Evolutionary conservation across 23 tunicate species (phyloP).

Genomic region (Trididemnum nubilum): DNA sequence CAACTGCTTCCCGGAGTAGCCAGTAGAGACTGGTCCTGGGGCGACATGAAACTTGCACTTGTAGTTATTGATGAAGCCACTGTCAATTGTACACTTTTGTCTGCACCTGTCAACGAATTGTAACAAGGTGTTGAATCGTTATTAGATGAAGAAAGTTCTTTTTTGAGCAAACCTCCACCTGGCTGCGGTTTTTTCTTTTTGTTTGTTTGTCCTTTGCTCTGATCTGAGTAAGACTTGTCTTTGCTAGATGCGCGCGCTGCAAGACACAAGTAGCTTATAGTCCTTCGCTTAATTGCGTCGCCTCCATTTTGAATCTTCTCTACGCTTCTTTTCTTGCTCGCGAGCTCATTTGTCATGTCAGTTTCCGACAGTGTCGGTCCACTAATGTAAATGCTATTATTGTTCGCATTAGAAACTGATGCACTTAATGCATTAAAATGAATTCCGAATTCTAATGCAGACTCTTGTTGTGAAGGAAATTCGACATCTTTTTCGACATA

Average conservation of each 20-base stretch:
- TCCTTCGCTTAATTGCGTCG: neutral
- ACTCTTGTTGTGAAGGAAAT: neutral
- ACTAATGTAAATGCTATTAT: neutral
- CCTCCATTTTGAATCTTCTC: neutral
- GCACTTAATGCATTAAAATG: constrained; percentile 6
- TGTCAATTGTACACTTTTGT: neutral
- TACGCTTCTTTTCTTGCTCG: neutral
- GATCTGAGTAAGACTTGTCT: neutral
- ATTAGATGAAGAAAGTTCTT: constrained; percentile 6
- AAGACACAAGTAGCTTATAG: constrained; percentile 3
- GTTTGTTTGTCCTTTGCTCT: neutral
- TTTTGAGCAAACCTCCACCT: neutral
- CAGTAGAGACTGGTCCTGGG: constrained; percentile 35
- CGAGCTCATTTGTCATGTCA: constrained; percentile 7
- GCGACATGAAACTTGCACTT: constrained; percentile 47
- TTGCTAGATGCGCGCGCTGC: neutral
- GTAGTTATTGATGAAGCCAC: neutral
- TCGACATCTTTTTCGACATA: neutral
- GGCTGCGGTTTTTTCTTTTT: neutral
- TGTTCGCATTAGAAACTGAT: neutral
- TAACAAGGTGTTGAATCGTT: neutral
- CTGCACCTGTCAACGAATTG: neutral
- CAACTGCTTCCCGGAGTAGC: constrained; percentile 33
- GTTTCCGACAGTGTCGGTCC: neutral
- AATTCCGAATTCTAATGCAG: neutral